A percentile compares a stretch with the other conserved stretches of the same genome.
These are phyloP conservation scores for Nymphalis urticae DNA, from an alignment of 2,888 invertebrate species.

Conservation along the genomic window DNA sequence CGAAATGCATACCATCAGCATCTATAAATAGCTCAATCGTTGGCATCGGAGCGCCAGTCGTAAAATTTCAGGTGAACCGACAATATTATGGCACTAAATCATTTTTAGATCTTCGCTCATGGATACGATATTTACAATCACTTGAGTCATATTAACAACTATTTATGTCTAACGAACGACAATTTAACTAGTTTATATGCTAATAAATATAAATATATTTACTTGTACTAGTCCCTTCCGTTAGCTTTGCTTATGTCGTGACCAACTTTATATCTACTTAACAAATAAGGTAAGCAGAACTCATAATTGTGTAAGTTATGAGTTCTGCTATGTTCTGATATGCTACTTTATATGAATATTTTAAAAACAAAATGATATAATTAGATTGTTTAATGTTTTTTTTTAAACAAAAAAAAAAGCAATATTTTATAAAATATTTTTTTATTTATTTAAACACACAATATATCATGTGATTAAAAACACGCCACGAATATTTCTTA, in stretches of 20 bases:
- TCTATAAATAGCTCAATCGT: constrained; percentile 40
- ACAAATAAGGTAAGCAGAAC: no score
- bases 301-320: no score
- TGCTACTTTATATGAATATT: no score
- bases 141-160: constrained; percentile 8
- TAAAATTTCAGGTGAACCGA: constrained; percentile 44
- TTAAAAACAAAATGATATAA: no score
- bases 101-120: constrained; percentile 33
- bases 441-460: no score
- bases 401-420: no score
- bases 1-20: constrained; percentile 38
- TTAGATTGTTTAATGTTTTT: no score
- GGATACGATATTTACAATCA: constrained; percentile 14
- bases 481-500: no score
- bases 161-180: neutral
- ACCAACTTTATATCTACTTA: no score
- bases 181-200: neutral
- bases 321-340: no score
- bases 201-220: neutral
- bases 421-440: no score
- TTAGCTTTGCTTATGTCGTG: neutral
- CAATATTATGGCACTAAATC: constrained; percentile 40
- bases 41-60: constrained; percentile 42
- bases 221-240: neutral
- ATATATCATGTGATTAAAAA: no score